Conservation (phyloP, 2,888 invertebrate species). For the Strigamia crassipes region DNA sequence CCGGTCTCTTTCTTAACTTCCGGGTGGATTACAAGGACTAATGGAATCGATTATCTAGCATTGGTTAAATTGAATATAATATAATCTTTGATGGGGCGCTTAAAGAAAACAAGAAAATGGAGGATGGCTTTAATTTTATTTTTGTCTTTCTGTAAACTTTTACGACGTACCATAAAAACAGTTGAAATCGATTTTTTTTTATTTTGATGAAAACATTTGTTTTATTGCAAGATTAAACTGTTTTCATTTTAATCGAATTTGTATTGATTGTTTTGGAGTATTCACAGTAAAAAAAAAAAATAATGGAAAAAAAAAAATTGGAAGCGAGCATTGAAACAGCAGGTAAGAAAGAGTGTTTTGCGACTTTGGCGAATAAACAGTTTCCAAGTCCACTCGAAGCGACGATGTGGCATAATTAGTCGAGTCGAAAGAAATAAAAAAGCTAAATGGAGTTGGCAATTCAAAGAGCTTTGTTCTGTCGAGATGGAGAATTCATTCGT, state of each 20-base stretch:
- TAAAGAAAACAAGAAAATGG: not conserved
- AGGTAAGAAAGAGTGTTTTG: not conserved
- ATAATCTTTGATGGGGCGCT: not conserved
- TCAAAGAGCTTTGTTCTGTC: slow-evolving; percentile 37
- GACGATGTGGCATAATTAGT: slow-evolving; percentile 3
- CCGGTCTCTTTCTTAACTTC: too few relatives aligned
- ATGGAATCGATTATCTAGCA: too few relatives aligned
- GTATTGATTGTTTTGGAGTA: not conserved
- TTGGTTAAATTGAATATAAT: too few relatives aligned
- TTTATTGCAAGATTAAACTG: not conserved
- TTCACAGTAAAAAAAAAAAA: too few relatives aligned
- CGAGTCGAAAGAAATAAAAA: not conserved
- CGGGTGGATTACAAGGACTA: too few relatives aligned
- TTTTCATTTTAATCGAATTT: slow-evolving; percentile 1
- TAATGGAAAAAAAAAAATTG: too few relatives aligned
- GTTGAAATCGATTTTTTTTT: slow-evolving; percentile 1
- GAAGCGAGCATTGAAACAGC: not conserved
- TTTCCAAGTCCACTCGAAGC: not conserved
- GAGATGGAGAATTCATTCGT: slow-evolving; percentile 14
- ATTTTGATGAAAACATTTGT: not conserved
- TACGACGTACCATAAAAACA: not conserved
- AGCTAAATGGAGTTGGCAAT: slow-evolving; percentile 14
- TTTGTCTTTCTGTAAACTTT: not conserved
- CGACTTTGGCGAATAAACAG: not conserved
- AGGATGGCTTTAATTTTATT: not conserved